These are phyloP conservation scores for Dugesia japonica DNA, from an alignment of 2,888 invertebrate genomes.

Conservation along the genomic window DNA sequence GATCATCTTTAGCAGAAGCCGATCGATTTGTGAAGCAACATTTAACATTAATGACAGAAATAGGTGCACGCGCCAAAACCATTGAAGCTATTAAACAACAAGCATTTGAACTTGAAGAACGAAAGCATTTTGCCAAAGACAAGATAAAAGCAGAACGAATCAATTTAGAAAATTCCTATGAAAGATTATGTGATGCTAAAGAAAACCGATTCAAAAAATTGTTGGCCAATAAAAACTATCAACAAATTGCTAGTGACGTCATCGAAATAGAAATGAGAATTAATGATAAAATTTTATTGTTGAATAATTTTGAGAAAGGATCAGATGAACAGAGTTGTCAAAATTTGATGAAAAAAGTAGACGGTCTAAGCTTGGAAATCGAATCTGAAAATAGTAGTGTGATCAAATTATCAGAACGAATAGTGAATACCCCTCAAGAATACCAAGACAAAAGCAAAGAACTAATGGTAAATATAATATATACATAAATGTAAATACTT, in stretches of 20 bases:
- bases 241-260: slow-evolving; percentile 66
- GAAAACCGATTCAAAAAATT: not conserved
- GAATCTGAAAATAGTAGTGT: slow-evolving; percentile 56
- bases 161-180: not conserved
- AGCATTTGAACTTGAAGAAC: not conserved
- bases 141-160: not conserved
- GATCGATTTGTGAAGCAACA: slow-evolving; percentile 21
- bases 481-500: too few relatives aligned
- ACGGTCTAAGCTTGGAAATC: slow-evolving; percentile 66
- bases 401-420: slow-evolving; percentile 66
- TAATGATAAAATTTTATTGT: slow-evolving; percentile 61
- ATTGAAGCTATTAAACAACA: slow-evolving; percentile 9
- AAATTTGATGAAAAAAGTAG: slow-evolving; percentile 62
- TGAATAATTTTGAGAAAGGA: slow-evolving; percentile 59
- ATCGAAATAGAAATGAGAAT: slow-evolving; percentile 83
- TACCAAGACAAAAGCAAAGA: not conserved
- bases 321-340: slow-evolving; percentile 64
- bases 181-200: not conserved
- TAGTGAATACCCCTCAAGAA: slow-evolving; percentile 39
- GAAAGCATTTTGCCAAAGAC: slow-evolving; percentile 7
- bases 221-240: not conserved
- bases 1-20: slow-evolving; percentile 24
- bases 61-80: not conserved
- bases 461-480: not conserved
- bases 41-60: not conserved